Base-by-base conservation (phyloP, 2,888 invertebrate species). In the Cephus runcator region DNA sequence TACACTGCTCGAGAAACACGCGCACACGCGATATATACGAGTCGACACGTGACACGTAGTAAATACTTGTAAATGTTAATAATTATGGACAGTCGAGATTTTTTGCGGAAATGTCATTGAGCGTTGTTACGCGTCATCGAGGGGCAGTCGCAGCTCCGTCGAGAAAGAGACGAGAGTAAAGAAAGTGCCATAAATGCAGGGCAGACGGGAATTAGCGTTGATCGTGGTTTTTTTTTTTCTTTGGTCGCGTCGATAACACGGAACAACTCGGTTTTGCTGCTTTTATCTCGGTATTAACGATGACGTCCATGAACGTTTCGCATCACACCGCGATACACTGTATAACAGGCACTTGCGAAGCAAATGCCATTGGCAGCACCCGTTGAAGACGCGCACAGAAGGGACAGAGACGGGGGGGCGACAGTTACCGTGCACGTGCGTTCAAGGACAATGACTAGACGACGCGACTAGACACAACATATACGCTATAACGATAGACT, bases 261-360 rank as follows among this genome's bases (percentile, higher is more conserved):
- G 3, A 35, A 35, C 69, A 34, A 6, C 33, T 23, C 69, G 79
- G 35, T 11, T 35, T 74, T 33, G 40, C 40, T 56, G 56, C 23
- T 9, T 56, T 2, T 56, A 35, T 69, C 23, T 71, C 73, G 77
- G 69, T 75, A 31, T 80, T 79, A 75, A 76, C 56, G 40, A 40
- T 40, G 4, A 40, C 40, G 56, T 9, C 30, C 12, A 15, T 11
- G 74, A 33, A 40, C 68, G 76, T 76, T 79, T 69, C 69, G 71
- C 68, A 83, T 31, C 69, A 36, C 69, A 36, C 12, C 12, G 12
- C 36, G 12, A 12, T 15, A 36, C 15, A 35, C 33, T 12, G 35
- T 12, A 12, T 35, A 4, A 35, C 79, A 69, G 74, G 78, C 79
- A 83, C 83, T 85, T 84, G 87, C 84, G 84, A 85, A 76, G 82